Evolutionary conservation across 1,140 invertebrate genomes (phyloP).

Genomic region (Panagrolaimus sp.): DNA sequence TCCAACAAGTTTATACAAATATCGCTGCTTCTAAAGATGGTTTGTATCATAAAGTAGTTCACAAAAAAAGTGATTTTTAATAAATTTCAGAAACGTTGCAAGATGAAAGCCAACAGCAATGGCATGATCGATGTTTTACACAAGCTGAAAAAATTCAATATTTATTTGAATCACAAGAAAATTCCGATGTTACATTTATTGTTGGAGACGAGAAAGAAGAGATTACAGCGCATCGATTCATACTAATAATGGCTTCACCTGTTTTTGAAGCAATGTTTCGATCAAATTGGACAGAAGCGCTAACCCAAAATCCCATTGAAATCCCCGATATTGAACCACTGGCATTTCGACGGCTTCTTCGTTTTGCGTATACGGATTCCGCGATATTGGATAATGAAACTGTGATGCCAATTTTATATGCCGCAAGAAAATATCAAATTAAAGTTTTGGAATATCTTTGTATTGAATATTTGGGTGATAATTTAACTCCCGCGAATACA

Average conservation of each 20-base stretch:
- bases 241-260: conserved; percentile 73
- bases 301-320: conserved; percentile 63
- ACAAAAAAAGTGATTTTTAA: too few species aligned
- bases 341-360: conserved; percentile 64
- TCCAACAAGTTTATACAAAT: too few species aligned
- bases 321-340: conserved; percentile 76
- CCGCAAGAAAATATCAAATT: conserved; percentile 78
- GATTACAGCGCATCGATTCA: conserved; percentile 76
- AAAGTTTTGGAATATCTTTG: conserved; percentile 75
- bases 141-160: neutral
- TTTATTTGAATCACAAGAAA: neutral
- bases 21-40: too few species aligned
- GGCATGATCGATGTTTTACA: neutral
- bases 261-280: conserved; percentile 85
- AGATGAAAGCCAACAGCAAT: neutral
- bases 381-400: conserved; percentile 77
- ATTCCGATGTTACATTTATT: neutral
- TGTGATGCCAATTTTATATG: conserved; percentile 72
- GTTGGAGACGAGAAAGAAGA: neutral
- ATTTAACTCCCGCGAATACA: conserved; percentile 76
- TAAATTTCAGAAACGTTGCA: too few species aligned
- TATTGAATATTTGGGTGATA: conserved; percentile 75
- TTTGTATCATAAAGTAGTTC: too few species aligned
- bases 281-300: conserved; percentile 13
- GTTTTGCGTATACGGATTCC: conserved; percentile 76